phyloP scores from a whole-genome alignment of 2,113 vertebrate genomes.

The Polypterus bichir region DNA sequence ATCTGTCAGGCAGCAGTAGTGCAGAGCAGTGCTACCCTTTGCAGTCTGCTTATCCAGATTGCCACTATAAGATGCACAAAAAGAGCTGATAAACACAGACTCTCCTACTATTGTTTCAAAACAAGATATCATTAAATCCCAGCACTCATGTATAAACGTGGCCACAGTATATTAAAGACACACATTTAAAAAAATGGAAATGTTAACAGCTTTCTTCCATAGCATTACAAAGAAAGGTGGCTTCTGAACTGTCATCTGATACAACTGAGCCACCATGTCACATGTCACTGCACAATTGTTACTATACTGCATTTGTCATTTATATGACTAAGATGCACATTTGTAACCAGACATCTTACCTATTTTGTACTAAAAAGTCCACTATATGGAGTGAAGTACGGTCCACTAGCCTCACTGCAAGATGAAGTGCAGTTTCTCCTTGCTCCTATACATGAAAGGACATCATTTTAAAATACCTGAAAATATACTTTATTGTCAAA shows the following conservation, averaged over 20 bases:
- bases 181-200: too few species aligned
- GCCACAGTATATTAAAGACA: too few species aligned
- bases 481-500: too few species aligned
- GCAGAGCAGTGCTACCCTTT: slow-evolving; percentile 79
- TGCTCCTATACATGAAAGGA: slow-evolving; percentile 55
- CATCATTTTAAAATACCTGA: neutral
- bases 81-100: slow-evolving; percentile 4
- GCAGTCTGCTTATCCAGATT: slow-evolving; percentile 81
- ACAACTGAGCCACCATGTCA: too few species aligned
- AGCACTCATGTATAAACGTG: too few species aligned
- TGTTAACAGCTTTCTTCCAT: too few species aligned
- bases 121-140: neutral
- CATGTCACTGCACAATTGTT: too few species aligned
- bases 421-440: slow-evolving; percentile 83
- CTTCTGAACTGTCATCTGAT: too few species aligned
- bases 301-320: too few species aligned
- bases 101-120: neutral
- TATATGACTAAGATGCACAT: too few species aligned
- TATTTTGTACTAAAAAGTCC: slow-evolving; percentile 90
- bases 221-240: too few species aligned
- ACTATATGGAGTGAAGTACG: slow-evolving; percentile 90
- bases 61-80: slow-evolving; percentile 42
- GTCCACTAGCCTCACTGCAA: slow-evolving; percentile 84
- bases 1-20: slow-evolving; percentile 90
- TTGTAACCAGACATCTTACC: slow-evolving; percentile 39